A percentile compares a stretch with the other conserved stretches of the same genome.
phyloP scores from a whole-genome alignment of 2,113 vertebrate species.

The Sciurus niger region DNA sequence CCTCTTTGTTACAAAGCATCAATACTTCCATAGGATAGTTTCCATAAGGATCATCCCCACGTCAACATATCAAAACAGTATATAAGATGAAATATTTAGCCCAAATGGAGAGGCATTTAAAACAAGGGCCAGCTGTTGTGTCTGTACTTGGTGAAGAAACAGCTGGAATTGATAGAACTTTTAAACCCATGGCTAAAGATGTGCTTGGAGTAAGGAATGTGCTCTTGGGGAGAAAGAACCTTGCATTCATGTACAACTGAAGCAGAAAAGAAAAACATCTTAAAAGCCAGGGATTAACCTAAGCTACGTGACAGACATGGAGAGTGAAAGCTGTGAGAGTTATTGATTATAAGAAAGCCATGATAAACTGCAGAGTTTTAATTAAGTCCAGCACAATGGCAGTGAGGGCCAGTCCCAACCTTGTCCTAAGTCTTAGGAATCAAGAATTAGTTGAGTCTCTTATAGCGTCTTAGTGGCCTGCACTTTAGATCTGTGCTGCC shows the following conservation, averaged over 20 bases:
- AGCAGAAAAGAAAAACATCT: conserved; percentile 43
- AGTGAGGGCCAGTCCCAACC: not conserved
- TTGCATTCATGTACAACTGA: not conserved
- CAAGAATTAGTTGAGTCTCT: not conserved
- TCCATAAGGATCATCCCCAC: conserved; percentile 18
- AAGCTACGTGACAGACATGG: not conserved
- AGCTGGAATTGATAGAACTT: conserved; percentile 57
- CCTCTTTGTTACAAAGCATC: not conserved
- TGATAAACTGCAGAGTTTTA: not conserved
- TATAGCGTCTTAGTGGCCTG: not conserved
- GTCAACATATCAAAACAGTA: conserved; percentile 1
- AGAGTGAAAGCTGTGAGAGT: not conserved
- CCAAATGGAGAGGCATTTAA: conserved; percentile 35
- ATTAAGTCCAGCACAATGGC: not conserved
- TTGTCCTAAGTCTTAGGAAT: not conserved
- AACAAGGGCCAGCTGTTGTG: conserved; percentile 67
- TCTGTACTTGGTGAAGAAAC: conserved; percentile 27
- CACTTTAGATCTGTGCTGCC: not conserved
- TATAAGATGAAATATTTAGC: conserved; percentile 67
- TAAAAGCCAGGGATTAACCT: conserved; percentile 31
- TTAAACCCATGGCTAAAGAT: conserved; percentile 51
- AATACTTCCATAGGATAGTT: conserved; percentile 45
- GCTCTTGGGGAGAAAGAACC: not conserved
- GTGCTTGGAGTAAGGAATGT: not conserved
- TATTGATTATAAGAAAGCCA: conserved; percentile 40